Percentiles rank a stretch among this genome's conserved stretches.
phyloP scores from a whole-genome alignment of 2,797 vertebrate species.

The Enteromius radiatus region DNA sequence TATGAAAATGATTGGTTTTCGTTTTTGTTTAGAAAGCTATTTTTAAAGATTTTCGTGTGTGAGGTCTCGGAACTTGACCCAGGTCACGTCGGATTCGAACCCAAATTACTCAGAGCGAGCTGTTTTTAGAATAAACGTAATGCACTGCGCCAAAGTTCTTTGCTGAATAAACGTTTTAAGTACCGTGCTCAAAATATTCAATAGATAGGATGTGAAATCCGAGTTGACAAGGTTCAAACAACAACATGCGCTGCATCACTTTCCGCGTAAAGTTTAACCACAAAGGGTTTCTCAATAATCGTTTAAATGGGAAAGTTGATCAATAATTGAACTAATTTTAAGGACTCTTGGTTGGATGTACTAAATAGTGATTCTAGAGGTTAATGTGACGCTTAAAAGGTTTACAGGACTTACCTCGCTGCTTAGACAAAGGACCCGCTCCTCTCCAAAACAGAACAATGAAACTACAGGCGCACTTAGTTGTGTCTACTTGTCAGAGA shows the following conservation, averaged over 20 bases:
- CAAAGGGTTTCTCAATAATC: conserved; percentile 56
- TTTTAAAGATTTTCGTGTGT: no score
- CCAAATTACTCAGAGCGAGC: not conserved
- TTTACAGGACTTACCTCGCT: conserved; percentile 62
- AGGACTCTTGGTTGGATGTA: not conserved
- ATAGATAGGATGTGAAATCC: no score
- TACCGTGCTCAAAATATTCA: not conserved
- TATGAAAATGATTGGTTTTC: not conserved
- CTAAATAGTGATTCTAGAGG: not conserved
- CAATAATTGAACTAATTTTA: not conserved
- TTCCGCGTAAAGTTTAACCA: conserved; percentile 60
- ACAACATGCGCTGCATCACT: conserved; percentile 55
- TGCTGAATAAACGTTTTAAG: not conserved
- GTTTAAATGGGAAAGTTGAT: conserved; percentile 30
- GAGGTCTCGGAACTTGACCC: not conserved
- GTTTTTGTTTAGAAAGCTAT: not conserved
- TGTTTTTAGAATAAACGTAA: not conserved
- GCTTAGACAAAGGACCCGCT: conserved; percentile 66
- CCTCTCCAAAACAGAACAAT: conserved; percentile 65
- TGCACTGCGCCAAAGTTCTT: not conserved
- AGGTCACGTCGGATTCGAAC: not conserved
- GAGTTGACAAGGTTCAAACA: conserved; percentile 14
- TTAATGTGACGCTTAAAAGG: not conserved
- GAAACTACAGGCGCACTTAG: conserved; percentile 54
- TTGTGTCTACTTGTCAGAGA: conserved; percentile 42